Conservation (phyloP, 2,113 vertebrate genomes). For the Alaudala cheleensis region DNA sequence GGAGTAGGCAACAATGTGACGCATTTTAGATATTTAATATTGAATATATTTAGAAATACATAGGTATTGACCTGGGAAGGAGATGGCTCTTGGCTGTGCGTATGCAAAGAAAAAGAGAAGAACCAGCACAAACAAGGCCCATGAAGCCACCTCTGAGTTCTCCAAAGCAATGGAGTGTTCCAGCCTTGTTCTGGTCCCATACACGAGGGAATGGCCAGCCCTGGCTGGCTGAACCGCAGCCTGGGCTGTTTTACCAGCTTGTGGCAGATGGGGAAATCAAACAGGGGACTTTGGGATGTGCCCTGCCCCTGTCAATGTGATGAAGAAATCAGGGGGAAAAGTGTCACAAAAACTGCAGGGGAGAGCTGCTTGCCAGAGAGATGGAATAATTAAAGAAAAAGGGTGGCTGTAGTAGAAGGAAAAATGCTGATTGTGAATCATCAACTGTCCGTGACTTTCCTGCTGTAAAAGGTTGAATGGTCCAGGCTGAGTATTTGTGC, state of each 20-base stretch:
- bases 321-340: neutral
- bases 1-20: neutral
- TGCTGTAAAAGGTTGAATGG: conserved; percentile 21
- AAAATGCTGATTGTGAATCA: conserved; percentile 31
- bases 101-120: neutral
- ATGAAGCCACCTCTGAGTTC: neutral
- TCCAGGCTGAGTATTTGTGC: conserved; percentile 52
- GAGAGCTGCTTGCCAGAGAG: neutral
- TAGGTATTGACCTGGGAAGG: neutral
- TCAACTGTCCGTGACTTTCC: neutral
- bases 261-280: neutral
- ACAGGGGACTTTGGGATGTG: neutral
- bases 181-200: neutral
- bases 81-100: neutral
- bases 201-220: accelerated
- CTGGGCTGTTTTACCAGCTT: neutral
- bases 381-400: neutral
- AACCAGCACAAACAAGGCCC: neutral
- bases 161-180: neutral
- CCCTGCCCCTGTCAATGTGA: neutral
- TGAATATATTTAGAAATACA: neutral
- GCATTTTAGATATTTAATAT: neutral
- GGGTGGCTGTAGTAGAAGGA: neutral
- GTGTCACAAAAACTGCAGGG: neutral
- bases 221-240: neutral